phyloP scores from a whole-genome alignment of 1,140 invertebrate species.

The Bombus consobrinus region DNA sequence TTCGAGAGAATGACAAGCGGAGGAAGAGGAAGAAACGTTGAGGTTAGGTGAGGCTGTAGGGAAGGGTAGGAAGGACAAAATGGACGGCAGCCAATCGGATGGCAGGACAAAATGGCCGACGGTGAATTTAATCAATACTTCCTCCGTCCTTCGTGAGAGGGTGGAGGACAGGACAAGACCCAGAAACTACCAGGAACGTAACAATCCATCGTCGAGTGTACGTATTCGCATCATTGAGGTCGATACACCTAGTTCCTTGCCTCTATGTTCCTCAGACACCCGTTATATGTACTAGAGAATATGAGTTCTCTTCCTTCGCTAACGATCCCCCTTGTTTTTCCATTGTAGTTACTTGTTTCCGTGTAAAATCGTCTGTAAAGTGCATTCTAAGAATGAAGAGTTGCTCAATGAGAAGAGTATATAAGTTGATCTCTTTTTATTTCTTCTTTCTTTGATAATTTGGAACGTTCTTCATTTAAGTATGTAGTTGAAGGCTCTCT shows the following conservation, averaged over 20 bases:
- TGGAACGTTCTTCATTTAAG: background rate
- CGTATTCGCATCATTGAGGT: conserved; percentile 48
- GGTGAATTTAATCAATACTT: conserved; percentile 82
- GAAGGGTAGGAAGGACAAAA: conserved; percentile 76
- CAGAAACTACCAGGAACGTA: conserved; percentile 71
- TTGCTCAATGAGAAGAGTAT: too few relatives aligned
- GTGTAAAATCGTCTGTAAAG: background rate
- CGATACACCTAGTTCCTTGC: conserved; percentile 42
- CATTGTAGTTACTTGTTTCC: background rate
- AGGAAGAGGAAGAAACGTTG: conserved; percentile 49
- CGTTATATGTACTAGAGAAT: conserved; percentile 7
- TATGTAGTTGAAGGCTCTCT: too few relatives aligned
- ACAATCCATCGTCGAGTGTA: conserved; percentile 56
- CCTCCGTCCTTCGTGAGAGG: conserved; percentile 68
- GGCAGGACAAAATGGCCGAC: conserved; percentile 78
- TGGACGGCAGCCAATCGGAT: conserved; percentile 80
- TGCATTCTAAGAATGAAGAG: background rate
- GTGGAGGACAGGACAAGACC: conserved; percentile 67
- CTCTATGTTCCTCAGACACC: conserved; percentile 26
- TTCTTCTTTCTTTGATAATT: background rate
- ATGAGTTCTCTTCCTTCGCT: background rate
- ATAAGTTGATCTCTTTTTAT: too few relatives aligned
- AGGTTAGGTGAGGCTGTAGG: conserved; percentile 15
- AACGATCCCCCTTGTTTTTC: background rate
- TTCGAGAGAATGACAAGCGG: conserved; percentile 6